Conservation (phyloP, 2,888 invertebrate species). For the Drosophila gaucha region DNA sequence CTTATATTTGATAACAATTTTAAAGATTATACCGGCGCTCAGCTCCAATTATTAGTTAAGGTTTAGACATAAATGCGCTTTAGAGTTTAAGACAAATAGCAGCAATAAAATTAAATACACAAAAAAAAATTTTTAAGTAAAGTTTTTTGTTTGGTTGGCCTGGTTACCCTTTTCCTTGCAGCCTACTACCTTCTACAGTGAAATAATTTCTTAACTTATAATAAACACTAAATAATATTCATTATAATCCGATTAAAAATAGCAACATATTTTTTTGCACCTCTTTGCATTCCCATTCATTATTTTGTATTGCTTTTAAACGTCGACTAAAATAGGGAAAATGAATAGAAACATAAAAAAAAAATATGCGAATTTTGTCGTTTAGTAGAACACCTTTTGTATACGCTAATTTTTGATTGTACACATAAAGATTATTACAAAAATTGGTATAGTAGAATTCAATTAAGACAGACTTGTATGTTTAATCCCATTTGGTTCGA, state of each 20-base stretch:
- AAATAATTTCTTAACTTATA: constrained; percentile 63
- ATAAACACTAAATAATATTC: constrained; percentile 69
- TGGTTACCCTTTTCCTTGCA: constrained; percentile 54
- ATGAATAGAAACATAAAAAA: constrained; percentile 19
- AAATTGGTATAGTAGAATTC: too few relatives aligned
- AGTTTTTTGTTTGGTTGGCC: not conserved
- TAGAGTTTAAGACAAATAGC: not conserved
- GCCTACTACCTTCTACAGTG: constrained; percentile 60
- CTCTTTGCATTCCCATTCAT: constrained; percentile 36
- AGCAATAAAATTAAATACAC: not conserved
- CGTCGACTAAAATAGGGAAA: constrained; percentile 21
- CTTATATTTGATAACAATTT: too few relatives aligned
- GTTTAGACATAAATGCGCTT: too few relatives aligned
- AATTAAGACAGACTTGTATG: too few relatives aligned
- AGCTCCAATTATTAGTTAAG: too few relatives aligned
- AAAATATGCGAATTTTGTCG: not conserved
- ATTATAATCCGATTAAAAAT: constrained; percentile 82
- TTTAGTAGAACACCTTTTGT: not conserved
- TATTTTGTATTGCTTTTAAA: constrained; percentile 46
- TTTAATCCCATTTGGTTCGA: too few relatives aligned
- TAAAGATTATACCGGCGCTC: too few relatives aligned
- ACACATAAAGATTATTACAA: too few relatives aligned
- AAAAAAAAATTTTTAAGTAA: not conserved
- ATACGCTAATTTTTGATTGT: constrained; percentile 24
- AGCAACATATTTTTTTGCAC: constrained; percentile 52